Conservation (phyloP, 2,888 invertebrate species). For the Leptarthrus brevirostris region DNA sequence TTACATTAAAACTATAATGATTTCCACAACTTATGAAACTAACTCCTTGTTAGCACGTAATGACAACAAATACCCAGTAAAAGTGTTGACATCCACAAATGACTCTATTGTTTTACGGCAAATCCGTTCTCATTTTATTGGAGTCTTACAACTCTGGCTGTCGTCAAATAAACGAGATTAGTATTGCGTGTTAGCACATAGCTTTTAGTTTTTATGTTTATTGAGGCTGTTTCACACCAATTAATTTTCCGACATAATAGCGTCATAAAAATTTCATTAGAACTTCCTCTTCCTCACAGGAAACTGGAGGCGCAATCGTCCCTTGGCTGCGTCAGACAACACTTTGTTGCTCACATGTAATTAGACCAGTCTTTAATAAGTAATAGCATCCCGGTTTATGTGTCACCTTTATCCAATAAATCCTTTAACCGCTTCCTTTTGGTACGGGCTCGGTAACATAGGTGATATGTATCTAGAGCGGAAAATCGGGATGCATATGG, state of each 20-base stretch:
- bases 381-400: slow-evolving; percentile 32
- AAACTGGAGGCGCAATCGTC: background rate
- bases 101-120: too few relatives aligned
- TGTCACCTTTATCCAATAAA: slow-evolving; percentile 42
- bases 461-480: background rate
- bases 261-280: slow-evolving; percentile 45
- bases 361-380: slow-evolving; percentile 36
- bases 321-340: background rate
- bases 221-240: slow-evolving; percentile 46
- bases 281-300: background rate
- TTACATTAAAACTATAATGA: too few relatives aligned
- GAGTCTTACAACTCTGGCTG: background rate
- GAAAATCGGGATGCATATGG: too few relatives aligned
- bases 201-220: slow-evolving; percentile 47
- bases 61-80: too few relatives aligned
- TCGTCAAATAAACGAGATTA: slow-evolving; percentile 23
- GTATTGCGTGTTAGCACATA: slow-evolving; percentile 40
- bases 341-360: slow-evolving; percentile 26
- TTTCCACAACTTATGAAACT: too few relatives aligned
- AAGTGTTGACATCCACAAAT: too few relatives aligned
- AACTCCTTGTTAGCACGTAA: too few relatives aligned
- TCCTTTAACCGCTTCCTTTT: slow-evolving; percentile 41
- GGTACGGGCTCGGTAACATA: background rate
- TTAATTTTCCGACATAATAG: slow-evolving; percentile 37
- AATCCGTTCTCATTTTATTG: slow-evolving; percentile 15